phyloP scores from a whole-genome alignment of 1,140 invertebrate species.

The Drosophila sturtevanti region DNA sequence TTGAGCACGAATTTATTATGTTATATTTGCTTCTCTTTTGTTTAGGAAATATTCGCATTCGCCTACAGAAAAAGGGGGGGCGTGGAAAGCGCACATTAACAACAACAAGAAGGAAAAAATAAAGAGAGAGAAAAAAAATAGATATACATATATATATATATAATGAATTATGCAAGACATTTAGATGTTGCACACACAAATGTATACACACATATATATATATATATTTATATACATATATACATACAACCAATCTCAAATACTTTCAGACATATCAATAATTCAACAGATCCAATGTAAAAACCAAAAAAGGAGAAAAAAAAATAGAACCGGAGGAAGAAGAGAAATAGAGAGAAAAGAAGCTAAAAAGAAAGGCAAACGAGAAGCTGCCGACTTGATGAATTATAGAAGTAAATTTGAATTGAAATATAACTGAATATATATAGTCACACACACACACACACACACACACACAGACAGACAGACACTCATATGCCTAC shows the following conservation, averaged over 20 bases:
- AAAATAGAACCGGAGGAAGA: too few species aligned
- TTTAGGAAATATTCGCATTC: constrained; percentile 34
- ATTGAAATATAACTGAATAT: constrained; percentile 70
- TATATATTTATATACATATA: constrained; percentile 8
- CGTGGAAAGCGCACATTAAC: constrained; percentile 8
- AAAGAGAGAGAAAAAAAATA: constrained; percentile 36
- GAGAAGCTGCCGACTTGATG: constrained; percentile 62
- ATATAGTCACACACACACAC: constrained; percentile 26
- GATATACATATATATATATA: constrained; percentile 11
- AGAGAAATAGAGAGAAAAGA: not conserved
- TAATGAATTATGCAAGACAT: constrained; percentile 79
- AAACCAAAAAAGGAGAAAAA: constrained; percentile 31
- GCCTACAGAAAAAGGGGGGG: constrained; percentile 50
- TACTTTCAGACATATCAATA: constrained; percentile 70
- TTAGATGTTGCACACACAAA: constrained; percentile 34
- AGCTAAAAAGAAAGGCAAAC: constrained; percentile 7
- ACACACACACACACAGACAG: constrained; percentile 17
- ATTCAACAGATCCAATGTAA: constrained; percentile 68
- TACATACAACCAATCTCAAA: constrained; percentile 23
- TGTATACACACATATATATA: not conserved
- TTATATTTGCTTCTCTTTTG: constrained; percentile 37
- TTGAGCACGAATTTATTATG: constrained; percentile 80
- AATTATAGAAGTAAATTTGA: constrained; percentile 78
- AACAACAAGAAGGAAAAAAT: constrained; percentile 25
- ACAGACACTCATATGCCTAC: constrained; percentile 23